These are phyloP conservation scores for Tricholauxania praeusta DNA, from an alignment of 2,888 invertebrate species.

Conservation along the genomic window DNA sequence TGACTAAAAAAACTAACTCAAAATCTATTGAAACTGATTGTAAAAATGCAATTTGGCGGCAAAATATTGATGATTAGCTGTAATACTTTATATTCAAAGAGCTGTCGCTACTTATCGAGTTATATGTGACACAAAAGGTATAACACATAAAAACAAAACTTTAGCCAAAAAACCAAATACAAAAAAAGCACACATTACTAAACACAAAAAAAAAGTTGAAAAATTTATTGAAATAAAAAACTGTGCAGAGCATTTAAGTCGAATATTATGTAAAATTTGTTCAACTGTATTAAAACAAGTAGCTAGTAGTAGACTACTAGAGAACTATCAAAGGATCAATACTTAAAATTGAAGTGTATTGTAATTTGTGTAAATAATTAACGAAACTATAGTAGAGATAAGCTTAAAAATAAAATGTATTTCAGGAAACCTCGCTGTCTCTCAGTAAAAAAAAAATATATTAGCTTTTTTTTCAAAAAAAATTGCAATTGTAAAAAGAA, in stretches of 20 bases:
- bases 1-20: too few relatives aligned
- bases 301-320: too few relatives aligned
- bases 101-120: too few relatives aligned
- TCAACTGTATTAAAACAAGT: neutral
- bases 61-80: too few relatives aligned
- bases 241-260: neutral
- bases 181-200: neutral
- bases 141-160: too few relatives aligned
- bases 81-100: too few relatives aligned
- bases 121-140: too few relatives aligned
- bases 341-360: conserved; percentile 15
- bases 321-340: too few relatives aligned
- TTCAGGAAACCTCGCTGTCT: conserved; percentile 64
- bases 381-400: neutral
- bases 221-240: neutral
- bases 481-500: conserved; percentile 24
- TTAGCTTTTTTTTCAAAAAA: conserved; percentile 35
- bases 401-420: conserved; percentile 8
- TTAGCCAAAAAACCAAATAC: neutral
- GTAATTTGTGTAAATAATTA: conserved; percentile 29
- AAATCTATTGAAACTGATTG: too few relatives aligned
- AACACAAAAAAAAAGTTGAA: neutral
- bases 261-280: neutral
- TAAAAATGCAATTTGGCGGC: too few relatives aligned
- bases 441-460: conserved; percentile 54